Evolutionary conservation across 2,113 vertebrate species (phyloP).

Genomic region (Todiramphus chloris): DNA sequence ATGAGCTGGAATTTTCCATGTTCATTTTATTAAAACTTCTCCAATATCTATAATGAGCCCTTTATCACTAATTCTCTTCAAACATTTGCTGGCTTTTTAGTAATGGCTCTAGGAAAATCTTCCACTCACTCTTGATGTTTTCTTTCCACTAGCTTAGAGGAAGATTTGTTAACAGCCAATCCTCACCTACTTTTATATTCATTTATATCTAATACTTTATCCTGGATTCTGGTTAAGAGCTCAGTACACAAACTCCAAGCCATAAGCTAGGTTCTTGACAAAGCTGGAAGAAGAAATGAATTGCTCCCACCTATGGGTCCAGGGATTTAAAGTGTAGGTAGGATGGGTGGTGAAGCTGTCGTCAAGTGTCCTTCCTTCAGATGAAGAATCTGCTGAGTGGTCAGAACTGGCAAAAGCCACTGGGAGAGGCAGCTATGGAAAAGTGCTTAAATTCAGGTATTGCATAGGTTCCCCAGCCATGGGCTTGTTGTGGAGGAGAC

Average conservation of each 20-base stretch:
- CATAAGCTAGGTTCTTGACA: not conserved
- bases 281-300: not conserved
- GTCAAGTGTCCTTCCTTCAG: not conserved
- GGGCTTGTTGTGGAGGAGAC: not conserved
- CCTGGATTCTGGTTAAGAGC: not conserved
- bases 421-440: not conserved
- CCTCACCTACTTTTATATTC: not conserved
- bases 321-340: not conserved
- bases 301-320: not conserved
- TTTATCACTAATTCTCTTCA: not conserved
- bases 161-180: not conserved
- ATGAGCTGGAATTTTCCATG: not conserved
- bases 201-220: not conserved
- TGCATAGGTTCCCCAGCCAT: not conserved
- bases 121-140: not conserved
- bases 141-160: not conserved
- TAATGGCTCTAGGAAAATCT: not conserved
- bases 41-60: not conserved
- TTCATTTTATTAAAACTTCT: not conserved
- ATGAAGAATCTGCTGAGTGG: not conserved
- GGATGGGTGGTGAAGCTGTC: not conserved
- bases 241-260: not conserved
- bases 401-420: not conserved
- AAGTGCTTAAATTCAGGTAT: not conserved
- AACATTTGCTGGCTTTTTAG: not conserved